phyloP scores from a whole-genome alignment of 2,888 invertebrate genomes.

The Chrysolina americana region DNA sequence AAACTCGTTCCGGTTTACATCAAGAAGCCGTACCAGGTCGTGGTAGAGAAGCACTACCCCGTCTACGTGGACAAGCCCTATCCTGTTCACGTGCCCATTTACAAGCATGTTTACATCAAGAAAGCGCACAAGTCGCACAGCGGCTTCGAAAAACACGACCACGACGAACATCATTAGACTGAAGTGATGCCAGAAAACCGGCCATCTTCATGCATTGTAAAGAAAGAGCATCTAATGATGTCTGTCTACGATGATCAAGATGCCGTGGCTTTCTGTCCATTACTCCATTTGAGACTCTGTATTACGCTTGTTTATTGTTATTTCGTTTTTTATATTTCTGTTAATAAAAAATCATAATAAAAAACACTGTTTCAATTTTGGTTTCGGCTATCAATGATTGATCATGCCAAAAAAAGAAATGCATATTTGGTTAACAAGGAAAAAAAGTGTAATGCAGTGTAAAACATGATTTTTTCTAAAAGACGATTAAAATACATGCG shows the following conservation, averaged over 20 bases:
- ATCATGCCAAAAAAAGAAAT: too few relatives aligned
- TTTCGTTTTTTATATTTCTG: conserved; percentile 32
- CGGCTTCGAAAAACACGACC: conserved; percentile 40
- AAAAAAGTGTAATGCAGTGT: too few relatives aligned
- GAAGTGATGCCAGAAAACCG: background rate
- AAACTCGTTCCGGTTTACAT: conserved; percentile 81
- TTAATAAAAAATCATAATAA: conserved; percentile 34
- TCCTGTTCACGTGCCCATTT: conserved; percentile 81
- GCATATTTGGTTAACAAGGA: too few relatives aligned
- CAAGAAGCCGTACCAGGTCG: conserved; percentile 81
- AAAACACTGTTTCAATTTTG: background rate
- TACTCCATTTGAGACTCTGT: background rate
- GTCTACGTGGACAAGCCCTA: conserved; percentile 78
- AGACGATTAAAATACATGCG: too few relatives aligned
- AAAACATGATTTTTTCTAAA: too few relatives aligned
- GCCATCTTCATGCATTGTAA: background rate
- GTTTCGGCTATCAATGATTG: background rate
- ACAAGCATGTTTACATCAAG: conserved; percentile 80
- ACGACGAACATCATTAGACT: conserved; percentile 31
- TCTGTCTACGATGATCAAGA: background rate
- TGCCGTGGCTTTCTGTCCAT: background rate
- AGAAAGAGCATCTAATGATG: background rate
- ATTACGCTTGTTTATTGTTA: conserved; percentile 25
- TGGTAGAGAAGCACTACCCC: conserved; percentile 82
- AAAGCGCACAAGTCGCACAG: conserved; percentile 44